phyloP scores from a whole-genome alignment of 2,888 invertebrate genomes.

The Hartigia nigra region DNA sequence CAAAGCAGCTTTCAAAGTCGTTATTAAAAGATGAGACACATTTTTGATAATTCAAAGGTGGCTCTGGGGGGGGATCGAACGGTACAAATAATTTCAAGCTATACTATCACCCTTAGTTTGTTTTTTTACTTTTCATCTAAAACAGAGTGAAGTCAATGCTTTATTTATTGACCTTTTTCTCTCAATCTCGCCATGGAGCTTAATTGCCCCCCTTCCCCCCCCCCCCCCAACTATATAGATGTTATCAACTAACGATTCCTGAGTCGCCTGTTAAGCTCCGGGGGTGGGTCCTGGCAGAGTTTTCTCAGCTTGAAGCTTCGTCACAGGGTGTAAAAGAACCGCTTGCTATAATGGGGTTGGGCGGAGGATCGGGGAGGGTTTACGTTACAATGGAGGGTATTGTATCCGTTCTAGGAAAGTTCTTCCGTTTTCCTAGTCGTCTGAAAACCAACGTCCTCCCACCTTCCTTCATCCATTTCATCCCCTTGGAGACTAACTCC shows the following conservation, averaged over 20 bases:
- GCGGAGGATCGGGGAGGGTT: too few species aligned
- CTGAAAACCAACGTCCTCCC: background rate
- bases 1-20: background rate
- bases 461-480: background rate
- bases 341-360: conserved; percentile 18
- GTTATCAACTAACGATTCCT: background rate
- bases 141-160: background rate
- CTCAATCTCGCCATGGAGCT: background rate
- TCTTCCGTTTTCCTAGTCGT: background rate
- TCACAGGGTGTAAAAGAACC: conserved; percentile 12
- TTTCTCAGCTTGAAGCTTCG: background rate
- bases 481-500: background rate
- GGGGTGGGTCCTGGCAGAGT: background rate
- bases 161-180: background rate
- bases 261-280: background rate
- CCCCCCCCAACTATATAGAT: background rate
- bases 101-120: background rate
- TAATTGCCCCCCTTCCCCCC: background rate
- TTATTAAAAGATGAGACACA: background rate
- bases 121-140: background rate
- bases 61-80: background rate
- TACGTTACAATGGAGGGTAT: background rate
- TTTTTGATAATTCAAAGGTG: background rate
- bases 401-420: background rate
- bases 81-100: background rate